Conservation (phyloP, 1,140 invertebrate genomes). For the Drosophila paulistorum region DNA sequence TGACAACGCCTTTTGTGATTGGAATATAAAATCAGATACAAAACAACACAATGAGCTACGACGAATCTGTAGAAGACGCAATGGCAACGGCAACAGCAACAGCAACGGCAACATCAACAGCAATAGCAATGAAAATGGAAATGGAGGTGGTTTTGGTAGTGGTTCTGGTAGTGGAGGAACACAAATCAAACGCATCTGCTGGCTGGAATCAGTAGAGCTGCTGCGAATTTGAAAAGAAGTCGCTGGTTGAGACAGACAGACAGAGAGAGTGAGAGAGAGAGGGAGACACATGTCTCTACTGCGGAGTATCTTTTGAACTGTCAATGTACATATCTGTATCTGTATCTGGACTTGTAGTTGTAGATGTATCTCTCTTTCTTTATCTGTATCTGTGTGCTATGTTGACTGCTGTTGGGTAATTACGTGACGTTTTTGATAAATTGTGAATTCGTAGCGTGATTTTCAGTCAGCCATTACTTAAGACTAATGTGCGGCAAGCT, state of each 20-base stretch:
- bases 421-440: slow-evolving; percentile 82
- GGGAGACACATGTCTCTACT: slow-evolving; percentile 28
- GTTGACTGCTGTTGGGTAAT: slow-evolving; percentile 59
- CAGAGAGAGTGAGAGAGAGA: neutral
- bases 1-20: slow-evolving; percentile 80
- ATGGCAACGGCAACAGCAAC: slow-evolving; percentile 10
- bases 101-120: slow-evolving; percentile 10
- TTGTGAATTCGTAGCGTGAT: slow-evolving; percentile 73
- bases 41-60: slow-evolving; percentile 38
- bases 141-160: neutral
- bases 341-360: slow-evolving; percentile 2
- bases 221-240: slow-evolving; percentile 71
- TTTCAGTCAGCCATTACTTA: slow-evolving; percentile 68
- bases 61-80: slow-evolving; percentile 61
- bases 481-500: slow-evolving; percentile 74
- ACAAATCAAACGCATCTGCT: slow-evolving; percentile 79
- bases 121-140: slow-evolving; percentile 32
- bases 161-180: slow-evolving; percentile 20
- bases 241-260: slow-evolving; percentile 21
- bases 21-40: slow-evolving; percentile 75
- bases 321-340: slow-evolving; percentile 16
- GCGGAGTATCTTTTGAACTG: slow-evolving; percentile 18
- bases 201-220: slow-evolving; percentile 57
- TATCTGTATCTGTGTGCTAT: slow-evolving; percentile 25
- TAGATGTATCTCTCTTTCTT: too few relatives aligned